These are phyloP conservation scores for Pyrocephalus nanus DNA, from an alignment of 2,797 vertebrate species.

Conservation along the genomic window DNA sequence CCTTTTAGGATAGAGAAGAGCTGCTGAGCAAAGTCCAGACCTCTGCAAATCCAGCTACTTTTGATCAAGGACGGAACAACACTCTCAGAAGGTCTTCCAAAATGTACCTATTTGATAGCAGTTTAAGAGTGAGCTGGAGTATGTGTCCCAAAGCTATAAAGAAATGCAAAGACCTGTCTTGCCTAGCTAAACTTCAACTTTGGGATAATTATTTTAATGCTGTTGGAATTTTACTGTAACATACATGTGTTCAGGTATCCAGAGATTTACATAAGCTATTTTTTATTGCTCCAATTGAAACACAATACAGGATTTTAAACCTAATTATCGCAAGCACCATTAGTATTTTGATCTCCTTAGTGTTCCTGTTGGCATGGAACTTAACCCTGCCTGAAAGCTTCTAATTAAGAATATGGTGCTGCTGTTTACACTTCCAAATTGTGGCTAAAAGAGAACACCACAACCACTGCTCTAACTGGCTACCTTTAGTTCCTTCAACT, in stretches of 20 bases:
- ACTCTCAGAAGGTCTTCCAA: not conserved
- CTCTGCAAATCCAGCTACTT: not conserved
- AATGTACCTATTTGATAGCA: not conserved
- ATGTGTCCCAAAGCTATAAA: not conserved
- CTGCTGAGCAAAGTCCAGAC: not conserved
- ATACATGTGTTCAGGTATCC: not conserved
- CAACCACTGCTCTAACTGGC: not conserved
- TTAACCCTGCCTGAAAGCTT: conserved; percentile 18
- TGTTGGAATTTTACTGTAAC: not conserved
- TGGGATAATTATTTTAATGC: not conserved
- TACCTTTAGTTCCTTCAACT: not conserved
- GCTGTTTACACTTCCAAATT: not conserved
- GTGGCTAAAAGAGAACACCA: not conserved
- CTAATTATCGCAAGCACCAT: conserved; percentile 42
- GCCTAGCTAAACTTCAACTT: not conserved
- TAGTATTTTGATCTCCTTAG: conserved; percentile 52
- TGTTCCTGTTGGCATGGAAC: not conserved
- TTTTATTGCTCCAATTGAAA: not conserved
- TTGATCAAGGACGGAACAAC: not conserved
- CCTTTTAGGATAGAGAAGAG: not conserved
- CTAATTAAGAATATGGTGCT: conserved; percentile 5
- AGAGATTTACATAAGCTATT: not conserved
- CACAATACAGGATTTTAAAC: conserved; percentile 34
- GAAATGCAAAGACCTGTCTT: not conserved
- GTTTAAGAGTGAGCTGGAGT: not conserved